Evolutionary conservation across 2,888 invertebrate genomes (phyloP).

Genomic region (Lasioglossum marginatum): DNA sequence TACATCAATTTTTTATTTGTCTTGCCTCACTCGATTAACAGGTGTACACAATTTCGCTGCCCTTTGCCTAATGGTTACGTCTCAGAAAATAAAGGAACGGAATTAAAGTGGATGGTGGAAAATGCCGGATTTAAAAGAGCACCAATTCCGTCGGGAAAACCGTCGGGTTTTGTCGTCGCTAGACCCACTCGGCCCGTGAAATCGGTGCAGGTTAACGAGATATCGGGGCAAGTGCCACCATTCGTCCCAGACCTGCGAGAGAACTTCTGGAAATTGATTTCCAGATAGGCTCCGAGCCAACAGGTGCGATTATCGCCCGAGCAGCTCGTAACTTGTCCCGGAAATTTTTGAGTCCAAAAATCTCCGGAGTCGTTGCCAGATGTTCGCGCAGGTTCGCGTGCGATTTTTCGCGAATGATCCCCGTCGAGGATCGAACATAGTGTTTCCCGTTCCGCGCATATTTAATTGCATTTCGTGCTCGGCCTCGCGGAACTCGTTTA

Average conservation of each 20-base stretch:
- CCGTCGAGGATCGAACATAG: not conserved
- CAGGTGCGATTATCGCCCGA: slow-evolving; percentile 52
- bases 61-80: too few species aligned
- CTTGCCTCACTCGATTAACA: not conserved
- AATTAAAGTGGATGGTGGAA: not conserved
- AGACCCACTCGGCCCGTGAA: slow-evolving; percentile 47
- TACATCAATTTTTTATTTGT: not conserved
- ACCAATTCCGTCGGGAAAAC: not conserved
- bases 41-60: not conserved
- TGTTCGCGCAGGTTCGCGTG: not conserved
- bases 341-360: slow-evolving; percentile 32
- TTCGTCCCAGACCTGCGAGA: slow-evolving; percentile 30
- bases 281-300: slow-evolving; percentile 38
- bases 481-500: slow-evolving; percentile 6
- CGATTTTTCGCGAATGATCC: slow-evolving; percentile 1
- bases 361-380: slow-evolving; percentile 12
- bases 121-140: slow-evolving; percentile 20
- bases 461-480: slow-evolving; percentile 22
- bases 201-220: slow-evolving; percentile 59
- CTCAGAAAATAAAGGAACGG: not conserved
- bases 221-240: slow-evolving; percentile 47
- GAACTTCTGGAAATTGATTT: slow-evolving; percentile 67
- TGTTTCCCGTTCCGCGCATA: slow-evolving; percentile 6
- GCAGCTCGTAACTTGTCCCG: slow-evolving; percentile 25
- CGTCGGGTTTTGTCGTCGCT: slow-evolving; percentile 22